Evolutionary conservation across 2,888 invertebrate species (phyloP), one percentile per base, ranked within the genome.

Genomic region (Ectropis crepuscularia): DNA sequence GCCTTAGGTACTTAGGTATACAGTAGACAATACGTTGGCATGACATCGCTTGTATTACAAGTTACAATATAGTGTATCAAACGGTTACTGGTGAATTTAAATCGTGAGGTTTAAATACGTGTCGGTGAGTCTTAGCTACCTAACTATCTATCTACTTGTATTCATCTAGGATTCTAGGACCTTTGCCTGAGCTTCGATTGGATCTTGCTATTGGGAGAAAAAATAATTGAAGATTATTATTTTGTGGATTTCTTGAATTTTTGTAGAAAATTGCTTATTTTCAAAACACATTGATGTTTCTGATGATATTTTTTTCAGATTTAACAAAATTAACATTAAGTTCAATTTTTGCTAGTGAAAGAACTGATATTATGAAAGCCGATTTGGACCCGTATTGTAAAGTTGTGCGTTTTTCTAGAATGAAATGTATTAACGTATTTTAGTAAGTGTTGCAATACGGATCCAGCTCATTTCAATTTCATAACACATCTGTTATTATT

Each of bases 21-120:
- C 46, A 55, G 12, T 38, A 41, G 41, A 12, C 38, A n/a, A 41
- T 47, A 63, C 76, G 88, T 90, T 90, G 91, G 91, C 89, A 89
- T 90, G 90, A 91, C 91, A 90, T 90, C 89, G 89, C 82, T 79
- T 67, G 51, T 60, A 57, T 6, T 6, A n/a, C 45, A n/a, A n/a
- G 9, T 55, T 64, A 63, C 50, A 55, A 48, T 47, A 38, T 57
- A 53, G 65, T 62, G 59, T 53, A 60, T n/a, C 55, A 65, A 72
- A 58, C 65, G 53, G 61, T 65, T 75, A 74, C 70, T 64, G 68
- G 73, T 72, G 68, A 71, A 67, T 69, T 65, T 28, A 68, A 61
- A 45, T 68, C 63, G 70, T 72, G 72, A 68, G 55, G 63, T 74
- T 72, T 64, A 67, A 60, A 61, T 77, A 76, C 72, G 80, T 81